These are phyloP conservation scores for Pocillopora damicornis DNA, from an alignment of 64 coral and sea anemone genomes.

Conservation along the genomic window DNA sequence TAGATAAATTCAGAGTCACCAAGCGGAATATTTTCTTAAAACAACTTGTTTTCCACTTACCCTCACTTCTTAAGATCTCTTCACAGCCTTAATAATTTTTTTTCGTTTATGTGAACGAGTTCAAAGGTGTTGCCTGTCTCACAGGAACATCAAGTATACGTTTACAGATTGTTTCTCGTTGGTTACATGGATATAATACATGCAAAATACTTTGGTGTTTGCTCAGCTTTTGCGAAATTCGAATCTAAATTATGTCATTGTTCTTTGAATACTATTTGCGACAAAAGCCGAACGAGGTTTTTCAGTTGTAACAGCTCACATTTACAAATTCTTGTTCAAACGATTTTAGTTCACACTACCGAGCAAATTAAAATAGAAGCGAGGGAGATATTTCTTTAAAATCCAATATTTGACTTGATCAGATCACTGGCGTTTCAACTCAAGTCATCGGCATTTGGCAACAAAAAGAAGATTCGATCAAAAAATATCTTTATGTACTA, in stretches of 20 bases:
- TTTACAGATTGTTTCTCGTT: neutral
- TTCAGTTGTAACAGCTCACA: neutral
- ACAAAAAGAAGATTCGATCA: too few relatives aligned
- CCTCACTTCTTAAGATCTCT: neutral
- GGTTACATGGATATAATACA: slow-evolving; percentile 22
- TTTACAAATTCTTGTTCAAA: neutral
- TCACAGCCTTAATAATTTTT: neutral
- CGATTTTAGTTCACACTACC: neutral
- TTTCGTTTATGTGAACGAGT: neutral
- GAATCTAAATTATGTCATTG: neutral
- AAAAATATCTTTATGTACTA: too few relatives aligned
- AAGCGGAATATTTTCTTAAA: neutral
- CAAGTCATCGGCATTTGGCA: neutral
- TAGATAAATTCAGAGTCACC: neutral
- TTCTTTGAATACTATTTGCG: neutral
- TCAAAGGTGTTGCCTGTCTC: neutral
- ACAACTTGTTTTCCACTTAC: neutral
- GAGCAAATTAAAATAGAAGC: neutral
- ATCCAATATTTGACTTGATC: neutral
- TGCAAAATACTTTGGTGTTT: slow-evolving; percentile 18
- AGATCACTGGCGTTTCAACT: neutral
- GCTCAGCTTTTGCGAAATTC: slow-evolving; percentile 19
- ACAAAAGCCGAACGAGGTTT: neutral
- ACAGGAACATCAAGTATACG: slow-evolving; percentile 6
- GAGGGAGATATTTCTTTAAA: neutral